Percentiles rank a stretch among this genome's conserved stretches.
phyloP scores from a whole-genome alignment of 2,888 invertebrate genomes.

The Orchestes rusci region DNA sequence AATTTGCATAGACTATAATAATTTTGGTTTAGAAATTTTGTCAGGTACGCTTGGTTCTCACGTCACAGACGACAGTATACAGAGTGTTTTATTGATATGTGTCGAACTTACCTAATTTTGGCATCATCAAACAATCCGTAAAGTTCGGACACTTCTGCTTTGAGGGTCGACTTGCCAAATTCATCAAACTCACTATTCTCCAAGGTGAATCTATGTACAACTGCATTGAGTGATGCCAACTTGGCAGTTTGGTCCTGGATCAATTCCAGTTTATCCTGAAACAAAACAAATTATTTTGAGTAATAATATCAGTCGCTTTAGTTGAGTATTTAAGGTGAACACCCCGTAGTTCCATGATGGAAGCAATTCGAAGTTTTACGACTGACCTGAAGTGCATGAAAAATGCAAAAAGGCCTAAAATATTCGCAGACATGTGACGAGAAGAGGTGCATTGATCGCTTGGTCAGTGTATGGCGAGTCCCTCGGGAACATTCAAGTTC shows the following conservation, averaged over 20 bases:
- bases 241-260: conserved; percentile 52
- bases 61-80: too few relatives aligned
- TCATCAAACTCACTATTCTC: conserved; percentile 43
- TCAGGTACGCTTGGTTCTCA: too few relatives aligned
- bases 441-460: conserved; percentile 19
- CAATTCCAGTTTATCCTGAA: conserved; percentile 49
- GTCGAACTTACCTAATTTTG: conserved; percentile 56
- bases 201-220: conserved; percentile 51
- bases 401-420: conserved; percentile 17
- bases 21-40: conserved; percentile 21
- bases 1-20: conserved; percentile 24
- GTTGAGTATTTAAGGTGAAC: too few relatives aligned
- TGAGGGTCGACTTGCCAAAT: conserved; percentile 47
- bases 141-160: conserved; percentile 58
- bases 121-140: conserved; percentile 65
- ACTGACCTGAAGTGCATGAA: conserved; percentile 3
- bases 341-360: too few relatives aligned
- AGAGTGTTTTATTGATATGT: too few relatives aligned
- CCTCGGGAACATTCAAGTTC: conserved; percentile 31
- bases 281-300: too few relatives aligned
- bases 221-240: conserved; percentile 51
- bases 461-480: conserved; percentile 21
- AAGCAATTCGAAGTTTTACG: conserved; percentile 1
- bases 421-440: conserved; percentile 21
- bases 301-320: too few relatives aligned